Conservation (phyloP, 2,888 invertebrate species). For the Drosophila fungiperda region DNA sequence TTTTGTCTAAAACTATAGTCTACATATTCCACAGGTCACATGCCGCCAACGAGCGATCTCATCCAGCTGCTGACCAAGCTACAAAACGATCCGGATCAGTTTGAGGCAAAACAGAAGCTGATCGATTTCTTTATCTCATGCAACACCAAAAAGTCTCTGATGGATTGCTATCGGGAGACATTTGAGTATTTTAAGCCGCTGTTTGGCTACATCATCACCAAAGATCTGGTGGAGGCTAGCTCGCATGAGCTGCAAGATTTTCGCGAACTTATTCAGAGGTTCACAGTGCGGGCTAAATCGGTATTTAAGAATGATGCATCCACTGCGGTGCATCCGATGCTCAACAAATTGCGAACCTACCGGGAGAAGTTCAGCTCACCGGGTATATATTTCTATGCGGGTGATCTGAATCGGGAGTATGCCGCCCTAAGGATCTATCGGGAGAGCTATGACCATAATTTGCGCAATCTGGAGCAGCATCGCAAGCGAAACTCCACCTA, state of each 20-base stretch:
- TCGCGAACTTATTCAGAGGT: conserved; percentile 66
- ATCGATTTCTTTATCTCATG: conserved; percentile 83
- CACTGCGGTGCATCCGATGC: conserved; percentile 51
- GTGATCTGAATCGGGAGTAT: conserved; percentile 78
- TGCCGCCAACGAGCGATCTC: conserved; percentile 72
- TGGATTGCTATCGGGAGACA: conserved; percentile 83
- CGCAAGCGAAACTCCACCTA: conserved; percentile 78
- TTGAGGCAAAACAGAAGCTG: conserved; percentile 82
- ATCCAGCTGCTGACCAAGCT: conserved; percentile 76
- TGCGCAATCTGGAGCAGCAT: conserved; percentile 74
- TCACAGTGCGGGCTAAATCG: conserved; percentile 60
- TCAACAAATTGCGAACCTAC: conserved; percentile 63
- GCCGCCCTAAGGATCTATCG: conserved; percentile 72
- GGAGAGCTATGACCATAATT: conserved; percentile 82
- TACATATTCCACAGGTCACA: conserved; percentile 63
- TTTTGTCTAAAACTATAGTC: not conserved
- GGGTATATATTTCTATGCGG: conserved; percentile 70
- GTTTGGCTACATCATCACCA: conserved; percentile 82
- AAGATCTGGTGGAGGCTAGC: conserved; percentile 64
- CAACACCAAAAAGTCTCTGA: conserved; percentile 72
- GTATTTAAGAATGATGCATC: conserved; percentile 50
- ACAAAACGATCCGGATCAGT: conserved; percentile 77
- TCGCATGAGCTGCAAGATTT: conserved; percentile 75
- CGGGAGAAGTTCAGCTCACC: conserved; percentile 76
- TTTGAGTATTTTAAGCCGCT: conserved; percentile 83